Conservation (phyloP, 2,113 vertebrate species). For the Orthochromis indermauri region DNA sequence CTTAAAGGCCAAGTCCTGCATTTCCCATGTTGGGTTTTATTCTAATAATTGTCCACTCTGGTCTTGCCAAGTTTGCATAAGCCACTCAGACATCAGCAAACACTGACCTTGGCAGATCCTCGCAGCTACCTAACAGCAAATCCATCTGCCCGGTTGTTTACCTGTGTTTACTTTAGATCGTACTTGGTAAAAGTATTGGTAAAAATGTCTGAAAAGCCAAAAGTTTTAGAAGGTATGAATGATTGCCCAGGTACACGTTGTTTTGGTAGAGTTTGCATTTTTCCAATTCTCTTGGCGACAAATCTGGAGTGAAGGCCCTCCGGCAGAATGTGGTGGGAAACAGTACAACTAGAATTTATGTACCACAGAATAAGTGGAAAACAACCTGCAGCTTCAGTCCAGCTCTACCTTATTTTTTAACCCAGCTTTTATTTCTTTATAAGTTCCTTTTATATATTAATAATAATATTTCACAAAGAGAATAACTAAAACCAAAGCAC, state of each 20-base stretch:
- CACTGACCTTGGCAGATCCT: neutral
- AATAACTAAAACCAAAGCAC: neutral
- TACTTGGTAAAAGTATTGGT: neutral
- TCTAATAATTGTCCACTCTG: neutral
- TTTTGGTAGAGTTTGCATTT: neutral
- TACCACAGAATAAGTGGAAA: neutral
- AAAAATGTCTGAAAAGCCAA: neutral
- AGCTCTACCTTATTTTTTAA: neutral
- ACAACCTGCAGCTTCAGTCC: neutral
- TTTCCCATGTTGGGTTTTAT: neutral
- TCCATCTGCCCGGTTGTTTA: neutral
- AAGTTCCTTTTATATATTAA: neutral
- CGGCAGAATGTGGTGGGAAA: rapidly evolving
- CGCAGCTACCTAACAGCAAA: neutral
- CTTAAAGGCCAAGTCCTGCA: neutral
- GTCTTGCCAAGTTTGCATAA: neutral
- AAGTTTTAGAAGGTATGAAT: neutral
- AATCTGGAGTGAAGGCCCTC: neutral
- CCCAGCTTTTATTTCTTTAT: neutral
- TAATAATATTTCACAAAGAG: neutral
- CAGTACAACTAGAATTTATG: neutral
- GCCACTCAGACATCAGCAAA: neutral
- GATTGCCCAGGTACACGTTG: neutral
- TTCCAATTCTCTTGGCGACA: neutral
- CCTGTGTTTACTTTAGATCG: neutral